Conservation (phyloP, 2,888 invertebrate genomes). For the Chrysomela aeneicollis region DNA sequence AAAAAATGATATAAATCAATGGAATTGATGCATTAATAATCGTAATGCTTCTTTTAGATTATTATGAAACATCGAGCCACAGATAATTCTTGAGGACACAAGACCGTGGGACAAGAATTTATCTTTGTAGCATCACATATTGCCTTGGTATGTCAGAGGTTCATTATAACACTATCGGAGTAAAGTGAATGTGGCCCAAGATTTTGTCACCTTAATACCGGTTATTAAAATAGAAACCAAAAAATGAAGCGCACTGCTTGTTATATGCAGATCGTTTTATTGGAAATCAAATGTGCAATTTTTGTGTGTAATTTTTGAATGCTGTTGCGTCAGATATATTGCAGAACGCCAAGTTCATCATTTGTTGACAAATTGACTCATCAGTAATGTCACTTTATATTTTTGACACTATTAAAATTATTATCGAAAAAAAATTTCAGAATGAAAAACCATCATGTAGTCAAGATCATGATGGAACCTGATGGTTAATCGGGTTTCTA, state of each 20-base stretch:
- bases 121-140: background rate
- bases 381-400: too few relatives aligned
- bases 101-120: constrained; percentile 1
- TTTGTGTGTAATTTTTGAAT: too few relatives aligned
- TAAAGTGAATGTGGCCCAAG: background rate
- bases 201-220: background rate
- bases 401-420: too few relatives aligned
- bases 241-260: background rate
- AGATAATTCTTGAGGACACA: background rate
- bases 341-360: too few relatives aligned
- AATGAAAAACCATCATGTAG: too few relatives aligned
- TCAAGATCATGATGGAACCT: too few relatives aligned
- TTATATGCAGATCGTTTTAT: background rate
- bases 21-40: background rate
- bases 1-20: background rate
- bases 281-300: too few relatives aligned
- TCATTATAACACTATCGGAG: background rate
- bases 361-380: too few relatives aligned
- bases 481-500: too few relatives aligned
- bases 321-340: too few relatives aligned
- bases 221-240: background rate
- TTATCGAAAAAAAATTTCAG: too few relatives aligned
- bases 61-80: background rate
- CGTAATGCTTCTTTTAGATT: background rate
- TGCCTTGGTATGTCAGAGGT: background rate